Conservation (phyloP, 1,140 invertebrate genomes). For the Physella acuta region DNA sequence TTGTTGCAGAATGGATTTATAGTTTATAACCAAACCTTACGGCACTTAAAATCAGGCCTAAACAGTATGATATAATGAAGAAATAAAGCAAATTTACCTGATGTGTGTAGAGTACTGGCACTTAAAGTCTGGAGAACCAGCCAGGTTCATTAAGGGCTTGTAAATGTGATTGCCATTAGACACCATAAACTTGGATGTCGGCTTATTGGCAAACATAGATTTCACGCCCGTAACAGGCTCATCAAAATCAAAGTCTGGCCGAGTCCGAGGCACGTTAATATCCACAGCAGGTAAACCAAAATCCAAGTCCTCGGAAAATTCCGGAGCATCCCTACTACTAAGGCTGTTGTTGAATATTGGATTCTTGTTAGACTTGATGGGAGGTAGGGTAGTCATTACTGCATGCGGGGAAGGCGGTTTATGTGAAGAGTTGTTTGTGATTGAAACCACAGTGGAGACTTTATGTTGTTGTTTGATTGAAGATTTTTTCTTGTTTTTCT, state of each 20-base stretch:
- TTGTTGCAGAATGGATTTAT: too few relatives aligned
- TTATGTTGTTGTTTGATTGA: background rate
- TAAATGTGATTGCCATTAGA: conserved; percentile 44
- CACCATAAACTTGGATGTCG: conserved; percentile 18
- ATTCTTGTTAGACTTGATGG: background rate
- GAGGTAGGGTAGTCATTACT: conserved; percentile 12
- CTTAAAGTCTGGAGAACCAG: conserved; percentile 55
- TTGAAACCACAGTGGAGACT: conserved; percentile 16
- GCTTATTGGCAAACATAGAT: conserved; percentile 5
- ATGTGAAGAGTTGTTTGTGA: background rate
- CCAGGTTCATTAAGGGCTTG: conserved; percentile 54
- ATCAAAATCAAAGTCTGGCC: conserved; percentile 14
- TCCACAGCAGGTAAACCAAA: conserved; percentile 53
- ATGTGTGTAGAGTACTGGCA: conserved; percentile 50
- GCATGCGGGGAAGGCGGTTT: background rate
- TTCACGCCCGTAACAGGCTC: background rate
- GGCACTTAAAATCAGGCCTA: too few relatives aligned
- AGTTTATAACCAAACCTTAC: too few relatives aligned
- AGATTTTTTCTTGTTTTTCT: conserved; percentile 23
- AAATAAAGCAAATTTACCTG: too few relatives aligned
- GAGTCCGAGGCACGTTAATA: conserved; percentile 30
- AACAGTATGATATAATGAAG: too few relatives aligned
- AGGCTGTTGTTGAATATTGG: background rate
- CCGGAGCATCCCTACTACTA: conserved; percentile 33
- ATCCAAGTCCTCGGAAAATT: conserved; percentile 46